phyloP scores from a whole-genome alignment of 2,113 vertebrate species.

The Cervus canadensis region DNA sequence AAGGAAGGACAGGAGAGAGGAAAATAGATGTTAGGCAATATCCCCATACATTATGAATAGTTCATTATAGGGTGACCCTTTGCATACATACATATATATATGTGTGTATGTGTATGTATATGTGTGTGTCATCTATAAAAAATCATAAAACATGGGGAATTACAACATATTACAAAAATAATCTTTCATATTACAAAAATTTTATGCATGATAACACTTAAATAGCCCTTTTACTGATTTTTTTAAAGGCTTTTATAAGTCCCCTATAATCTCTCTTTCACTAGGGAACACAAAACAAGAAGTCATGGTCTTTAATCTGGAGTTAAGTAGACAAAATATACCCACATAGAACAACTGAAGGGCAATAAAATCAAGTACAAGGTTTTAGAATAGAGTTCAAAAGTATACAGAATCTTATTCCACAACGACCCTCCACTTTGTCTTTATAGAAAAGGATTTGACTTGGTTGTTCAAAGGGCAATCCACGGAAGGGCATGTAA shows the following conservation, averaged over 20 bases:
- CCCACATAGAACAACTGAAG: background rate
- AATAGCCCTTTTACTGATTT: background rate
- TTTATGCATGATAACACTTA: background rate
- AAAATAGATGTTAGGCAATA: background rate
- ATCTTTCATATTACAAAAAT: background rate
- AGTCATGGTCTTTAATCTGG: background rate
- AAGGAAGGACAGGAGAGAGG: background rate
- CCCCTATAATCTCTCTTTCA: background rate
- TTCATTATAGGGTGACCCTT: background rate
- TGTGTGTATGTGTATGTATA: background rate
- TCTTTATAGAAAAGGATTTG: background rate
- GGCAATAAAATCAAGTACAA: background rate
- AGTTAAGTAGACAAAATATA: background rate
- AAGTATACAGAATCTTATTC: background rate
- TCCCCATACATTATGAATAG: background rate
- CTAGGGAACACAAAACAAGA: background rate
- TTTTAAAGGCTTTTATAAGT: background rate
- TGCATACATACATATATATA: background rate
- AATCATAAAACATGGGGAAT: background rate
- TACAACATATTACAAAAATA: background rate
- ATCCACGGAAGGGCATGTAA: background rate
- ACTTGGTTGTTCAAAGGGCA: background rate
- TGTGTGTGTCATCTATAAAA: background rate
- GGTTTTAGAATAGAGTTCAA: background rate
- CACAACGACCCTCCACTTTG: background rate